These are phyloP conservation scores for Meloidogyne floridensis DNA, from an alignment of 1,140 invertebrate species.

Conservation along the genomic window DNA sequence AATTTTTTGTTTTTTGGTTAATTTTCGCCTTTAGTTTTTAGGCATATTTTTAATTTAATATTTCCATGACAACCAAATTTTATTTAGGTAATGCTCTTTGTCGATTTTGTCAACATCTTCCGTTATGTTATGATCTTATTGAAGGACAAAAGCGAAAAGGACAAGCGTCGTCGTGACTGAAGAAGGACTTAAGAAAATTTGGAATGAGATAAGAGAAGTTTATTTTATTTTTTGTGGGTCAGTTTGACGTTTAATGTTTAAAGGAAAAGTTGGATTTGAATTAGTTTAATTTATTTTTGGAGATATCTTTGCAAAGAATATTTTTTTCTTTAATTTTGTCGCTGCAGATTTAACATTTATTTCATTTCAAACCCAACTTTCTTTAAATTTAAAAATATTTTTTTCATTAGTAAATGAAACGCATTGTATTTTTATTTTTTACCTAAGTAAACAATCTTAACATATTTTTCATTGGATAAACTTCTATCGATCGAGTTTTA, in stretches of 20 bases:
- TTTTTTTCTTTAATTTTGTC: too few species aligned
- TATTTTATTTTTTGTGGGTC: background rate
- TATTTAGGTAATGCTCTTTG: slow-evolving; percentile 78
- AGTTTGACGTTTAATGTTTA: background rate
- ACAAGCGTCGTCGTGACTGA: slow-evolving; percentile 41
- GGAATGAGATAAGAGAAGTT: background rate
- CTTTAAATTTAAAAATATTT: background rate
- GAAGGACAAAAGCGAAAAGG: slow-evolving; percentile 67
- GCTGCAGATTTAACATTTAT: background rate
- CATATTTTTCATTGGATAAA: background rate
- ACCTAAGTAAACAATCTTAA: background rate
- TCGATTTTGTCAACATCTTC: slow-evolving; percentile 89
- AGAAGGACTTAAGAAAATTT: background rate
- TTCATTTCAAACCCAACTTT: background rate
- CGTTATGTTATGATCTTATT: slow-evolving; percentile 83
- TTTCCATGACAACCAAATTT: background rate
- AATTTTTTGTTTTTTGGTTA: too few species aligned
- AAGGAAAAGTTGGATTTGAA: background rate
- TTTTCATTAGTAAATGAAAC: background rate
- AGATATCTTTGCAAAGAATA: too few species aligned
- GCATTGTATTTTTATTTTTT: background rate
- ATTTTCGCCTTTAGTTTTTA: slow-evolving; percentile 28
- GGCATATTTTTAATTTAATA: background rate
- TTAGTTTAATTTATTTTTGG: too few species aligned
- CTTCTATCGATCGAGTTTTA: background rate